phyloP scores from a whole-genome alignment of 2,888 invertebrate genomes.

The Thelaira solivaga region DNA sequence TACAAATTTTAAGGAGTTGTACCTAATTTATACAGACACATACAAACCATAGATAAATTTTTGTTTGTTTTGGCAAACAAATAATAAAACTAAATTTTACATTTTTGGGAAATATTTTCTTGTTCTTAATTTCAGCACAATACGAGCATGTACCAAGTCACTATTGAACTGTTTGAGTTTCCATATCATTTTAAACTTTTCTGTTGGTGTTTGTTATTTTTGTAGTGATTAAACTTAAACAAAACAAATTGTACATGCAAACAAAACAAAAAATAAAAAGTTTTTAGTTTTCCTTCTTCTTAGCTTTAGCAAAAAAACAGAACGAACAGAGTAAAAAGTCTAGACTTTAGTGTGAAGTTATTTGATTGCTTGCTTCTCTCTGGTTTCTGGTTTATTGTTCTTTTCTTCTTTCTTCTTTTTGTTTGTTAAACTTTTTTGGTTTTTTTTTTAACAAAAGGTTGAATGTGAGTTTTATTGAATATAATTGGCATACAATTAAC shows the following conservation, averaged over 20 bases:
- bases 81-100: too few relatives aligned
- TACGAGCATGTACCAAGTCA: not conserved
- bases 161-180: not conserved
- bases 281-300: not conserved
- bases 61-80: too few relatives aligned
- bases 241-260: constrained; percentile 15
- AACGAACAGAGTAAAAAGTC: constrained; percentile 20
- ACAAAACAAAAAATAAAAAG: not conserved
- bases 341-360: constrained; percentile 46
- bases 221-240: constrained; percentile 41
- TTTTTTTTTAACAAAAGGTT: constrained; percentile 23
- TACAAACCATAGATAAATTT: too few relatives aligned
- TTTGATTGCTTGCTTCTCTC: constrained; percentile 18
- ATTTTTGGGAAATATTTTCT: too few relatives aligned
- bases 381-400: not conserved
- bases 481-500: constrained; percentile 59
- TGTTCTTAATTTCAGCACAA: too few relatives aligned
- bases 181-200: constrained; percentile 31
- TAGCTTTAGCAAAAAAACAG: not conserved
- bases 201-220: constrained; percentile 41
- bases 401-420: not conserved
- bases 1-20: too few relatives aligned
- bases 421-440: not conserved
- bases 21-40: too few relatives aligned
- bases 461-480: constrained; percentile 57